Evolutionary conservation across 2,113 vertebrate species (phyloP), one percentile per base, ranked within the genome.

Genomic region (Gulo gulo): DNA sequence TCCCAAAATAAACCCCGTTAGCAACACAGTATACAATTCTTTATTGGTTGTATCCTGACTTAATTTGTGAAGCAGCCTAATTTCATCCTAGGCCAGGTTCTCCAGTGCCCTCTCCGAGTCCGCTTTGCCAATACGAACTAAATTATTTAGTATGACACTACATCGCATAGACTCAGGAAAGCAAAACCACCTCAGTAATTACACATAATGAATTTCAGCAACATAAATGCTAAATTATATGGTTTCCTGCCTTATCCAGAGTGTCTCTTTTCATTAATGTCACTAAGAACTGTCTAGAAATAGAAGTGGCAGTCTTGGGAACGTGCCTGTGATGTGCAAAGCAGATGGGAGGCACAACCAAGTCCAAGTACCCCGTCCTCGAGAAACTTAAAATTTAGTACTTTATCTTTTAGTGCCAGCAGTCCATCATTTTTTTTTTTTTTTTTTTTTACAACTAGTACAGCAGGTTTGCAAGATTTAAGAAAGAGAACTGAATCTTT

Each of bases 211-310:
- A 91, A 69, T 89, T 69, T 93, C 69, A 94, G 4, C 45, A 78
- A 20, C 4, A 0, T 89, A 36, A 36, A 16, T 85, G 84, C 84
- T 83, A 79, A 95, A 34, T 78, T 15, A 39, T 45, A 12, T 82
- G 26, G 52, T 91, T 87, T 78, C 52, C 94, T 90, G 14, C 39
- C 10, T 93, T 79, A 42, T 82, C 34, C 50, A 8, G 47, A 65
- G 42, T 59, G 50, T 52, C 26, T 79, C 7, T 21, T 93, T 86
- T 86, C 24, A 59, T 89, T 91, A 88, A 59, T 59, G 4, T 88
- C 26, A 74, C 55, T 90, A 74, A 87, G 76, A 83, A 61, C 50
- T 90, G 24, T 97, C 11, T 74, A 71, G 86, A 93, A 95, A 67
- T 86, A 86, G 71, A 93, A 71, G 63, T 52, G 24, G 20, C 59